Evolutionary conservation across 2,113 vertebrate species (phyloP), one percentile per base, ranked within the genome.

Genomic region (Oreotragus oreotragus): DNA sequence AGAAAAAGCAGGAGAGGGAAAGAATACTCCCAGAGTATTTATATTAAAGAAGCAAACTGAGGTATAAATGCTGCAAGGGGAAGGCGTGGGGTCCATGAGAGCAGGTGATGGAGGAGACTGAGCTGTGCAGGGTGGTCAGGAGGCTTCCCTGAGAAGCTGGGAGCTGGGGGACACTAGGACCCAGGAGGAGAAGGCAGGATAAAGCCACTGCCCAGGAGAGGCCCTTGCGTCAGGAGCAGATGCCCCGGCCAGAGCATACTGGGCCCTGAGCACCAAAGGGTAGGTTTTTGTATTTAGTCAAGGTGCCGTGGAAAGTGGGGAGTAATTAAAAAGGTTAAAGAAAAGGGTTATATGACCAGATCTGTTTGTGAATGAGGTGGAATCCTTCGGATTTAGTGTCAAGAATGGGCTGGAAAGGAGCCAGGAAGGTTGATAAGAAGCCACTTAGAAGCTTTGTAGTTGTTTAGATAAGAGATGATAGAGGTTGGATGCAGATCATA

Each of bases 381-480:
- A 39, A 36, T 43, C 43, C 36, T 23, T 10, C 17, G 62, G 36
- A 66, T 33, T 80, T 17, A 27, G 33, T 27, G 0, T 62, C n/a
- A 23, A 43, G 27, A 36, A 80, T 4, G 23, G 14, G 25, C 28
- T 73, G 23, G 36, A 53, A 5, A 16, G 23, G 30, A 92, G 28
- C n/a, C 28, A 33, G 13, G 36, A 49, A 84, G 43, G 28, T 30
- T 57, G 47, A 4, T 13, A 7, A 36, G 36, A 92, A 57, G 23
- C 25, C 84, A 16, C 23, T 6, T 17, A 30, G 3, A 81, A 36
- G 13, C 85, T 49, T 19, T 0, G 0, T 15, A 5, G n/a, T 57
- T 7, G n/a, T 79, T 30, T 43, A 47, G 30, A 49, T 17, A 58
- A 86, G n/a, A 84, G n/a, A 53, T 55, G n/a, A 16, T 7, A 14